These are phyloP conservation scores for Lepidurus apus DNA, from an alignment of 1,140 invertebrate genomes.

Conservation along the genomic window DNA sequence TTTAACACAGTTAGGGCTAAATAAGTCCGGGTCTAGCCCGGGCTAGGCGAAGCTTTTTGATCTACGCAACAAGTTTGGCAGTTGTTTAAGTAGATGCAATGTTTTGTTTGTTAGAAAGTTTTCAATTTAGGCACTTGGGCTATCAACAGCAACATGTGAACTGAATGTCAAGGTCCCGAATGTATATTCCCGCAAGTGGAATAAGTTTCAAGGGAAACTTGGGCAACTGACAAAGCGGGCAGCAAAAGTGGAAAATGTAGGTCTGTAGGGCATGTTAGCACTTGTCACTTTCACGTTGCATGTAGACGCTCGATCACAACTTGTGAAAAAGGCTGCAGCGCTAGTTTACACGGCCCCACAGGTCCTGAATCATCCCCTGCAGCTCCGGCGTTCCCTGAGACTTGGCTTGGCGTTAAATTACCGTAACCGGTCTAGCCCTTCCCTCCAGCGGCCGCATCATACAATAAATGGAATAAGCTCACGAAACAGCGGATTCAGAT, in stretches of 20 bases:
- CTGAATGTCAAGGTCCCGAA: not conserved
- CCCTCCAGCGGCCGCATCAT: slow-evolving; percentile 1
- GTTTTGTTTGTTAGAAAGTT: not conserved
- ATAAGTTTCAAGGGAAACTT: not conserved
- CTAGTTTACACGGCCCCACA: not conserved
- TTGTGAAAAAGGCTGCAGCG: not conserved
- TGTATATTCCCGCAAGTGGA: not conserved
- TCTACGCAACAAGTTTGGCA: no score
- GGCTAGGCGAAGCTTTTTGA: no score
- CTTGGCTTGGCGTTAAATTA: slow-evolving; percentile 7
- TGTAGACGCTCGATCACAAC: not conserved
- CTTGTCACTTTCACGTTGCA: slow-evolving; percentile 21
- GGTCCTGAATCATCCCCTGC: slow-evolving; percentile 7
- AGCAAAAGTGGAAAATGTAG: not conserved
- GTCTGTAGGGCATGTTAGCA: slow-evolving; percentile 16
- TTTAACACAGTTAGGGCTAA: no score
- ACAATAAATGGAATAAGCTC: not conserved
- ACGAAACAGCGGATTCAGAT: not conserved
- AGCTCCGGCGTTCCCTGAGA: not conserved
- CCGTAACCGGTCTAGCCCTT: slow-evolving; percentile 12
- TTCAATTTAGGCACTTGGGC: not conserved
- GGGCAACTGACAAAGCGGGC: not conserved
- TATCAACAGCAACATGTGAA: not conserved
- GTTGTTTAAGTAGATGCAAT: not conserved
- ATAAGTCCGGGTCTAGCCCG: no score